Conservation (phyloP, 2,113 vertebrate species). For the Hydrochoerus hydrochaeris region DNA sequence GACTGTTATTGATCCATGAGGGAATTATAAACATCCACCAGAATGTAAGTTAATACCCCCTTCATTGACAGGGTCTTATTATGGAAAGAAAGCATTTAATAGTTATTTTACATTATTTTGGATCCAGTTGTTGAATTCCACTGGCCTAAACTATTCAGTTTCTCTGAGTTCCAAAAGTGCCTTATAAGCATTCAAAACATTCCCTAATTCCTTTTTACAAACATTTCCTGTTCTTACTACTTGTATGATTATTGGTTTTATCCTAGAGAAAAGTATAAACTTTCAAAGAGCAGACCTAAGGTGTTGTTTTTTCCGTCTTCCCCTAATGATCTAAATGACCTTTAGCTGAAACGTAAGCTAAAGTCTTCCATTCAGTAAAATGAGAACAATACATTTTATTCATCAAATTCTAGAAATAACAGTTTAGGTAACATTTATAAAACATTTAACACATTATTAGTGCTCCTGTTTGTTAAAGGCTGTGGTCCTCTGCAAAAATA, state of each 20-base stretch:
- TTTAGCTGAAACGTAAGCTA: slow-evolving; percentile 6
- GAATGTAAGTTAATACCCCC: not conserved
- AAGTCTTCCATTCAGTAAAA: slow-evolving; percentile 35
- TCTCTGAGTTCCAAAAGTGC: not conserved
- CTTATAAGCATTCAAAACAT: not conserved
- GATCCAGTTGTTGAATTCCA: not conserved
- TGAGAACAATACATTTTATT: not conserved
- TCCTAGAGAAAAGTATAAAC: not conserved
- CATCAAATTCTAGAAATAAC: not conserved
- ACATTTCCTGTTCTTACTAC: not conserved
- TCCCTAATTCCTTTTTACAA: not conserved
- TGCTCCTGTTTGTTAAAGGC: not conserved
- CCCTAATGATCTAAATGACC: not conserved
- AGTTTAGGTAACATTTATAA: not conserved
- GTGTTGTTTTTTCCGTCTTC: not conserved
- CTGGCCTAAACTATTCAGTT: not conserved
- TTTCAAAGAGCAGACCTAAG: not conserved
- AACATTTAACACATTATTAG: not conserved
- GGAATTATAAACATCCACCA: not conserved
- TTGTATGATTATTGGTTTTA: not conserved
- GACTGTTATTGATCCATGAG: not conserved
- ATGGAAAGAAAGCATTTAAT: not conserved
- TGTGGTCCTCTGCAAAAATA: not conserved
- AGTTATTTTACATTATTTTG: not conserved
- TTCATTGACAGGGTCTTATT: slow-evolving; percentile 1